These are phyloP conservation scores for Lepidocolaptes lacrymiger DNA, from an alignment of 2,797 vertebrate species.

Conservation along the genomic window DNA sequence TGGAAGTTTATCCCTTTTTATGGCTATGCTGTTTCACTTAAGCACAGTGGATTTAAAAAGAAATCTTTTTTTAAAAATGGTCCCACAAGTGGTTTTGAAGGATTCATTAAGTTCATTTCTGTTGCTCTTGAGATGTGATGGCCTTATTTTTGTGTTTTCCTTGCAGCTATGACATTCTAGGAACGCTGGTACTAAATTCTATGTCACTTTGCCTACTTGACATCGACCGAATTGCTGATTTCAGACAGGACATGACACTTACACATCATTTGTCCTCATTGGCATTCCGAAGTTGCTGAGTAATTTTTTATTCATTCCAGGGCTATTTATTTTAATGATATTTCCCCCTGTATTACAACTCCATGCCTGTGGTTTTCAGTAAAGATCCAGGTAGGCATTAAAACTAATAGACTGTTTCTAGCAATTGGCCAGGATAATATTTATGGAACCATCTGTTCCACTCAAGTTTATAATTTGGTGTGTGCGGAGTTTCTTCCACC, in stretches of 20 bases:
- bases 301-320: constrained; percentile 6
- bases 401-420: constrained; percentile 1
- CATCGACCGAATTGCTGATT: not conserved
- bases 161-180: not conserved
- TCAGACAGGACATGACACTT: not conserved
- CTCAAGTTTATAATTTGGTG: not conserved
- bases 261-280: not conserved
- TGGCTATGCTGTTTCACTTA: not conserved
- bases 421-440: not conserved
- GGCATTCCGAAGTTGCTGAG: constrained; percentile 18
- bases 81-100: not conserved
- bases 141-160: not conserved
- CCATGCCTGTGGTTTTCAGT: not conserved
- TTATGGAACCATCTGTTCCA: constrained; percentile 1
- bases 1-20: not conserved
- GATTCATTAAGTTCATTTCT: not conserved
- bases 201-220: not conserved
- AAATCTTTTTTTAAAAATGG: not conserved
- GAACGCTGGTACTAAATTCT: not conserved
- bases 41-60: not conserved
- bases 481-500: not conserved
- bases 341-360: not conserved
- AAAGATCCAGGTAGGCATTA: not conserved
- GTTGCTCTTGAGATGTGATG: not conserved
- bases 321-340: constrained; percentile 13